These are phyloP conservation scores for Amblyteles armatorius DNA, from an alignment of 2,888 invertebrate species.

Conservation along the genomic window DNA sequence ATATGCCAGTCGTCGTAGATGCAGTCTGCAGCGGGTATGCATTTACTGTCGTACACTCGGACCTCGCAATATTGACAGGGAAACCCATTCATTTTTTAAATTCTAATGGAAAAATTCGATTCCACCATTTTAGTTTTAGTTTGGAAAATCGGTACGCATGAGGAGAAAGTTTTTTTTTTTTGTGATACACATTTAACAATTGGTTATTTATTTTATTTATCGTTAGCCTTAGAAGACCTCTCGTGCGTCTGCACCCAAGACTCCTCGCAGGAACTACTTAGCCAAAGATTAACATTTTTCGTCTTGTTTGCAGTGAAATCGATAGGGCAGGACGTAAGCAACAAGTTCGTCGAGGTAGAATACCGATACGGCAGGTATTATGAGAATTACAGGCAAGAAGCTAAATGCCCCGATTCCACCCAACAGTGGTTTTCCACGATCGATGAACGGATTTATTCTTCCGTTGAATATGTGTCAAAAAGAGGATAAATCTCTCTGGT, in stretches of 20 bases:
- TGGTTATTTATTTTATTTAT: neutral
- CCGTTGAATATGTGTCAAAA: neutral
- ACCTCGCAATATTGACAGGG: conserved; percentile 54
- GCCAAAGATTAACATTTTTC: neutral
- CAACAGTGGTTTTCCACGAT: neutral
- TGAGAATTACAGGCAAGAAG: neutral
- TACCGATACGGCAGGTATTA: neutral
- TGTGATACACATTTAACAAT: neutral
- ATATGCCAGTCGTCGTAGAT: conserved; percentile 37
- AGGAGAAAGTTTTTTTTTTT: neutral
- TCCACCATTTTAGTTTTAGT: neutral
- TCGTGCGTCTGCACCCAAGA: neutral
- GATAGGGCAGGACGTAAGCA: neutral
- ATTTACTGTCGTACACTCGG: conserved; percentile 52
- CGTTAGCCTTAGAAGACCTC: neutral
- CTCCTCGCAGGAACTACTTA: neutral
- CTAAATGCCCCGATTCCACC: neutral
- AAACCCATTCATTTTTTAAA: conserved; percentile 61
- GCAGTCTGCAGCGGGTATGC: conserved; percentile 41
- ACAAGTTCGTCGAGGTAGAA: neutral
- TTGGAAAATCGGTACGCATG: neutral
- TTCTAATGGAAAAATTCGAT: conserved; percentile 25
- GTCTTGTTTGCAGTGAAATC: neutral
- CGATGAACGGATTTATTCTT: too few species aligned
- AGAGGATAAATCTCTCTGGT: neutral